Percentiles rank a stretch among this genome's conserved stretches.
Evolutionary conservation across 2,888 invertebrate genomes (phyloP).

Genomic region (Lycaena phlaeas): DNA sequence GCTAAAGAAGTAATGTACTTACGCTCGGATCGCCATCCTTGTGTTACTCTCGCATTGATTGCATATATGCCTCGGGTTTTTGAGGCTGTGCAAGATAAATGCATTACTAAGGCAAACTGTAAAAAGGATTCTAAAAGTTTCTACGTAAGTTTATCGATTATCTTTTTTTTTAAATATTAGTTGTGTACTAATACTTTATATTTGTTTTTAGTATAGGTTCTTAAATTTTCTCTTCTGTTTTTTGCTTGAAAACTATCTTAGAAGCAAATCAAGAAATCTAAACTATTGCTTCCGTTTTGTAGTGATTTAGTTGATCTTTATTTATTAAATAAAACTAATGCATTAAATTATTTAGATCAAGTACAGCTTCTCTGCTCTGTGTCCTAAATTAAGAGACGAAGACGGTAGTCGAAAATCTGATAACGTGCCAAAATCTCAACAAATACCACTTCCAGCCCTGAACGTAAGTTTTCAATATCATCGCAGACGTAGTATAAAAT

Average conservation of each 20-base stretch:
- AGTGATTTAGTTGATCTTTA: not conserved
- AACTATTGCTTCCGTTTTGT: not conserved
- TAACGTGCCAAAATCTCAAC: conserved; percentile 67
- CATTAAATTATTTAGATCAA: conserved; percentile 74
- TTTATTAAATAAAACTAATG: conserved; percentile 11
- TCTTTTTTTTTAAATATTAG: conserved; percentile 9
- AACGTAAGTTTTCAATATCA: conserved; percentile 74
- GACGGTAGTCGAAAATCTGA: conserved; percentile 76
- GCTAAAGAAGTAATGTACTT: conserved; percentile 83
- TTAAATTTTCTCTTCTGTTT: too few relatives aligned
- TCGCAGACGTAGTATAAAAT: conserved; percentile 15
- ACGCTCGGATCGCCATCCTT: conserved; percentile 84
- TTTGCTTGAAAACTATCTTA: too few relatives aligned
- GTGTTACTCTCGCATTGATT: conserved; percentile 84
- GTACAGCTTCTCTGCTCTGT: conserved; percentile 82
- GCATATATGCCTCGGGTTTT: conserved; percentile 87
- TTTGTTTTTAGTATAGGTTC: too few relatives aligned
- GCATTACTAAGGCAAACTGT: conserved; percentile 86
- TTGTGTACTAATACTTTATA: too few relatives aligned
- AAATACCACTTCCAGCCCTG: conserved; percentile 80
- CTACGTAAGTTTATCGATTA: conserved; percentile 74
- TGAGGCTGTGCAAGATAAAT: conserved; percentile 86
- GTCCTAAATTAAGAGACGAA: conserved; percentile 75
- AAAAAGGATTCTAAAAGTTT: conserved; percentile 89
- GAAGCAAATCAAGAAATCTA: too few relatives aligned